phyloP scores from a whole-genome alignment of 2,797 vertebrate genomes.

The Myioborus melanocephalus region DNA sequence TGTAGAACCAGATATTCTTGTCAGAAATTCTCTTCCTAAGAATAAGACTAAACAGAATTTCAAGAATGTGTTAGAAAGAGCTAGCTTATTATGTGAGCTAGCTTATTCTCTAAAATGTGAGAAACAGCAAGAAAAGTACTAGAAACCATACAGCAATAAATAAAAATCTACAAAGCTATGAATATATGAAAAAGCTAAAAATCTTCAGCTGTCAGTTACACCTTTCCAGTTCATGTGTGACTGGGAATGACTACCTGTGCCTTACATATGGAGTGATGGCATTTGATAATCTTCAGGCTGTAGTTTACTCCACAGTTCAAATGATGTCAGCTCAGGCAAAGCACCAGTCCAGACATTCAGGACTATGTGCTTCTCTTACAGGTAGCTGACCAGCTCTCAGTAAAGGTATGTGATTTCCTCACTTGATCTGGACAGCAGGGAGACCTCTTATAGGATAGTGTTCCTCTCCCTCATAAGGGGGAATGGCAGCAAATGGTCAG shows the following conservation, averaged over 20 bases:
- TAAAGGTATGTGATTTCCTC: not conserved
- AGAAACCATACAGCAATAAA: not conserved
- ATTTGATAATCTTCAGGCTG: not conserved
- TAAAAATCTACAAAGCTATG: not conserved
- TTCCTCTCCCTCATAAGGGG: not conserved
- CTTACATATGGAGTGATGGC: rapidly evolving
- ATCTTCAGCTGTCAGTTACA: not conserved
- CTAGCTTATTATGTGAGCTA: not conserved
- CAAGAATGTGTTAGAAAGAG: not conserved
- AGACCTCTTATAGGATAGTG: not conserved
- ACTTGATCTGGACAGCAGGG: not conserved
- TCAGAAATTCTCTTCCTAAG: not conserved
- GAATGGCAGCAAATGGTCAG: not conserved
- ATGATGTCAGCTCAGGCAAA: not conserved
- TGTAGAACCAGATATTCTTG: not conserved
- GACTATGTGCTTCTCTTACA: not conserved
- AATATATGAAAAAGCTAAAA: not conserved
- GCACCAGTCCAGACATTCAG: not conserved
- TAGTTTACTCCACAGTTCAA: not conserved
- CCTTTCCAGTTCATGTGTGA: not conserved
- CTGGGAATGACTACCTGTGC: not conserved
- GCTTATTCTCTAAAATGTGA: not conserved
- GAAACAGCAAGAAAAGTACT: not conserved
- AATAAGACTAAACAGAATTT: not conserved
- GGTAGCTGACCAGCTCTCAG: not conserved